Conservation (phyloP, 92 coral and sea anemone species). For the Porites evermanni region DNA sequence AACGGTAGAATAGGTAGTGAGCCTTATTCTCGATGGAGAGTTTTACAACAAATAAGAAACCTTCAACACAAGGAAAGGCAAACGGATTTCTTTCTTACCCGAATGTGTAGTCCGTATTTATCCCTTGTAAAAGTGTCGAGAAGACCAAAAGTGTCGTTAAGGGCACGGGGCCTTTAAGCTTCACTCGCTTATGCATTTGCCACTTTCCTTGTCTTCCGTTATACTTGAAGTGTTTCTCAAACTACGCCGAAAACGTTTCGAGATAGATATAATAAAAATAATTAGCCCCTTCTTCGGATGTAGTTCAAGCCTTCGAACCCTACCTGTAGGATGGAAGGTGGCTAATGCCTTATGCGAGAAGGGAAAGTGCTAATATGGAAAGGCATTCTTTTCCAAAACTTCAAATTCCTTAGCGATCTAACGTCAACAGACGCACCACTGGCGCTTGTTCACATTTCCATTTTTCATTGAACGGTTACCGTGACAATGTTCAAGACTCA, state of each 20-base stretch:
- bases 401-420: slow-evolving; percentile 24
- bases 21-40: neutral
- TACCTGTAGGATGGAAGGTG: neutral
- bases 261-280: too few relatives aligned
- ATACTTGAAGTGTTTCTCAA: too few relatives aligned
- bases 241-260: neutral
- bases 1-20: neutral
- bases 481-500: slow-evolving; percentile 3
- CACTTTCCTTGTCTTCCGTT: neutral
- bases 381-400: slow-evolving; percentile 38
- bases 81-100: slow-evolving; percentile 6
- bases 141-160: neutral
- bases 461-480: slow-evolving; percentile 4
- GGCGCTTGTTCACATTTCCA: neutral
- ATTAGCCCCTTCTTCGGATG: neutral
- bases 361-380: slow-evolving; percentile 15
- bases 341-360: slow-evolving; percentile 19
- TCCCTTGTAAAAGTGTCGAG: slow-evolving; percentile 8
- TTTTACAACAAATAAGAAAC: neutral
- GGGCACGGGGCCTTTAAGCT: neutral
- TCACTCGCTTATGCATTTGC: slow-evolving; percentile 15
- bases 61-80: neutral
- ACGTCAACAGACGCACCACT: neutral
- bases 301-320: neutral
- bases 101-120: neutral